phyloP scores from a whole-genome alignment of 37 sponge, comb jelly and placozoan species.

The Bolinopsis microptera region DNA sequence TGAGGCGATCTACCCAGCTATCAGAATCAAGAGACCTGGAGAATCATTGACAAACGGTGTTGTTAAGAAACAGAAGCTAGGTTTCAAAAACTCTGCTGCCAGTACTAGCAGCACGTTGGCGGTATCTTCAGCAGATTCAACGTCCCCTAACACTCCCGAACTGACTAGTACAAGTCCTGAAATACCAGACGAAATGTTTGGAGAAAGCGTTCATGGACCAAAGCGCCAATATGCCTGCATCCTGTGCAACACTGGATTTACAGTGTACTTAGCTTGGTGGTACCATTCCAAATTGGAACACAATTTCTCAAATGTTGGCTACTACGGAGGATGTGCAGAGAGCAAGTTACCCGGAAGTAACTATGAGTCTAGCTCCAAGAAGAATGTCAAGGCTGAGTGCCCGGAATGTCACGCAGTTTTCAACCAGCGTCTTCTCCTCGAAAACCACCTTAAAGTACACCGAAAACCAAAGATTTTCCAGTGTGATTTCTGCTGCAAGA shows the following conservation, averaged over 20 bases:
- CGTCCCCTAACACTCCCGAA: neutral
- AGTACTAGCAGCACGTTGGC: neutral
- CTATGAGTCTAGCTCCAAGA: conserved; percentile 44
- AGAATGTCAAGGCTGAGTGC: conserved; percentile 53
- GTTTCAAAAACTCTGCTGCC: neutral
- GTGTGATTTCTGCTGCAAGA: conserved; percentile 63
- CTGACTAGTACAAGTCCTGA: neutral
- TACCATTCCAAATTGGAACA: conserved; percentile 63
- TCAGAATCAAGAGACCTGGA: conserved; percentile 59
- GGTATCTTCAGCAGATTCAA: neutral
- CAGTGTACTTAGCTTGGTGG: conserved; percentile 61
- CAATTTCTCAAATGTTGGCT: conserved; percentile 38
- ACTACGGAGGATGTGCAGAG: conserved; percentile 43
- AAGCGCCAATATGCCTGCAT: conserved; percentile 45
- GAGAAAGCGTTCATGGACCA: neutral
- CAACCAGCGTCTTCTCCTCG: conserved; percentile 49
- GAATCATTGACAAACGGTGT: conserved; percentile 3
- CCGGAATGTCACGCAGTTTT: conserved; percentile 45
- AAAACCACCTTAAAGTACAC: conserved; percentile 17
- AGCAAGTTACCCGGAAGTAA: conserved; percentile 42
- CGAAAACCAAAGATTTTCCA: conserved; percentile 51
- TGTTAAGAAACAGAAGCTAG: neutral
- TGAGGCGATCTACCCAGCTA: neutral
- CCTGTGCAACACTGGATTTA: conserved; percentile 38
- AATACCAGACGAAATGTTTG: neutral